phyloP scores from a whole-genome alignment of 2,888 invertebrate species.

The Habrosyne pyritoides region DNA sequence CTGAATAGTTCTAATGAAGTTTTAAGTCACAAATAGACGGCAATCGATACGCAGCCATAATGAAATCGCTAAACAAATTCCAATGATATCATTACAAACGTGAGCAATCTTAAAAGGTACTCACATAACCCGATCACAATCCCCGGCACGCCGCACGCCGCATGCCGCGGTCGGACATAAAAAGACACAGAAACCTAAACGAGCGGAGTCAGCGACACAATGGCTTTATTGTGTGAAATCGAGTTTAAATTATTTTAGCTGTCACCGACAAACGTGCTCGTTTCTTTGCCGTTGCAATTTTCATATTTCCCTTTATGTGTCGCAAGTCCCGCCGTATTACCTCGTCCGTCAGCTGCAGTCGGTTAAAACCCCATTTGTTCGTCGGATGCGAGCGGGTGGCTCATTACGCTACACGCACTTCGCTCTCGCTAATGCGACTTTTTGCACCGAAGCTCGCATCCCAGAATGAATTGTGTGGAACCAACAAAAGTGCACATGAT shows the following conservation, averaged over 20 bases:
- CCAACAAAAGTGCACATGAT: slow-evolving; percentile 5
- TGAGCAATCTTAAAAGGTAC: not conserved
- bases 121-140: not conserved
- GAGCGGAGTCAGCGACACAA: slow-evolving; percentile 3
- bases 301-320: slow-evolving; percentile 4
- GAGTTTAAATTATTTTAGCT: slow-evolving; percentile 6
- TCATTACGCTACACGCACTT: slow-evolving; percentile 24
- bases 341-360: slow-evolving; percentile 31
- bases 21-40: not conserved
- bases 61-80: not conserved
- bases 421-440: slow-evolving; percentile 31
- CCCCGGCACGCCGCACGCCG: not conserved
- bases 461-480: slow-evolving; percentile 31
- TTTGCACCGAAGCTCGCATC: slow-evolving; percentile 27
- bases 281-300: slow-evolving; percentile 1
- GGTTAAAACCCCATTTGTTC: slow-evolving; percentile 37
- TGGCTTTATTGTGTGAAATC: slow-evolving; percentile 8
- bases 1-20: not conserved
- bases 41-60: not conserved
- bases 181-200: slow-evolving; percentile 3
- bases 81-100: not conserved
- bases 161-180: not conserved
- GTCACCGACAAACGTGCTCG: slow-evolving; percentile 1
- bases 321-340: not conserved
- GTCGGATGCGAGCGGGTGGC: slow-evolving; percentile 5